Base-by-base conservation (phyloP, 2,888 invertebrate genomes). In the Celastrina argiolus region DNA sequence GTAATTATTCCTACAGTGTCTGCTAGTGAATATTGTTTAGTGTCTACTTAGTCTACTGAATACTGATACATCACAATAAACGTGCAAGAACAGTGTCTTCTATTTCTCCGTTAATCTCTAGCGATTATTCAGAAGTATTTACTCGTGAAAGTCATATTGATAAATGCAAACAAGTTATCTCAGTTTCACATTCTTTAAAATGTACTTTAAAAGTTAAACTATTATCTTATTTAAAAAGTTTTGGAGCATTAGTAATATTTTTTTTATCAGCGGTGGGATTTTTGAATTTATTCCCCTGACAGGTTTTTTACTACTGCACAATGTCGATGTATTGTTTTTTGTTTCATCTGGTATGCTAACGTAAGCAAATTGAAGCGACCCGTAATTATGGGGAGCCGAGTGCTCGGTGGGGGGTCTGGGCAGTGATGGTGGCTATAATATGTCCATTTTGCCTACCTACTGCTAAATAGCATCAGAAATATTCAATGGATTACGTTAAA, bases 81-180 rank as follows among this genome's bases (percentile, higher is more conserved):
- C 36, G 61, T 61, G 61, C 61, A 61, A 61, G 78, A 82, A 76
- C 76, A 59, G 77, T 78, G 76, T 76, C 74, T 77, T 76, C 78
- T 80, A 22, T 41, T 78, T 77, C 74, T 76, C 76, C 77, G 76
- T 81, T 81, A 80, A 77, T 75, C 77, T 39, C 6, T 74, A 74
- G 75, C 68, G 76, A 76, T 74, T 74, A 64, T 72, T 72, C 69
- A 67, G 69, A 68, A 70, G 71, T 70, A 61, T 61, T 59, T 61
- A 36, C 61, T 61, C 39, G 61, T 61, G 61, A 61, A 61, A 61
- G 61, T 39, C 16, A 34, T 59, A 36, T 39, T 61, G 61, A 61
- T 61, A 61, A 36, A 36, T 22, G 61, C 51, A 51, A 51, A 51
- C 22, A 51, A 45, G 45, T 45, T 26, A 12, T 51, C 36, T 12